Evolutionary conservation across 2,113 vertebrate species (phyloP).

Genomic region (Channa maculata): DNA sequence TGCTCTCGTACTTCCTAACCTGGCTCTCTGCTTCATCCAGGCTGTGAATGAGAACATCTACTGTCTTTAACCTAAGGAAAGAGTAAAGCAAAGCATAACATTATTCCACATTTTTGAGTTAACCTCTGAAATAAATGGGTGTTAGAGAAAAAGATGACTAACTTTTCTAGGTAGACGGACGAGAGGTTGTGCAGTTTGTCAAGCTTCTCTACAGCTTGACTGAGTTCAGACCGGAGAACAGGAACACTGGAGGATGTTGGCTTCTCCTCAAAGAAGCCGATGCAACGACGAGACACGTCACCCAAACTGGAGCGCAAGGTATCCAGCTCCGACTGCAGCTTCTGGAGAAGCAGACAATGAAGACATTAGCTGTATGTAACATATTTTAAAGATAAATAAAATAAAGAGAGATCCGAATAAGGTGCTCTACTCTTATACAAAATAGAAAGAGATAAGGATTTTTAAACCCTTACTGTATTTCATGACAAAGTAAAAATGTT

Average conservation of each 20-base stretch:
- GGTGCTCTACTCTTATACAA: background rate
- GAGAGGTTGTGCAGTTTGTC: constrained; percentile 89
- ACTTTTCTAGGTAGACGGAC: constrained; percentile 93
- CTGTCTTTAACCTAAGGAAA: constrained; percentile 88
- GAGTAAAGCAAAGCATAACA: background rate
- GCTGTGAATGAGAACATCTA: constrained; percentile 87
- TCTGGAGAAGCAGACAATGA: constrained; percentile 58
- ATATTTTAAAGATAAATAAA: background rate
- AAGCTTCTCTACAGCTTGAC: constrained; percentile 88
- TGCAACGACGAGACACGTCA: constrained; percentile 86
- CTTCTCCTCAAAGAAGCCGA: constrained; percentile 90
- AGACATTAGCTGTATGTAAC: background rate
- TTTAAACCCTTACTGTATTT: background rate
- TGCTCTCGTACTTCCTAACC: constrained; percentile 91
- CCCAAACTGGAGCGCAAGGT: constrained; percentile 84
- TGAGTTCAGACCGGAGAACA: constrained; percentile 88
- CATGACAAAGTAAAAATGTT: background rate
- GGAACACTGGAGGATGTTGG: constrained; percentile 86
- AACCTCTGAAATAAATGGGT: too few relatives aligned
- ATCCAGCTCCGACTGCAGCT: constrained; percentile 86
- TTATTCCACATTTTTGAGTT: too few relatives aligned
- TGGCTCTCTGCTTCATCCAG: constrained; percentile 90
- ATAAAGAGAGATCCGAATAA: background rate
- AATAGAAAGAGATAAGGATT: too few relatives aligned
- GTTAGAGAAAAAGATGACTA: constrained; percentile 54